Evolutionary conservation across 2,888 invertebrate genomes (phyloP), one percentile per base, ranked within the genome.

Genomic region (Volucella bombylans): DNA sequence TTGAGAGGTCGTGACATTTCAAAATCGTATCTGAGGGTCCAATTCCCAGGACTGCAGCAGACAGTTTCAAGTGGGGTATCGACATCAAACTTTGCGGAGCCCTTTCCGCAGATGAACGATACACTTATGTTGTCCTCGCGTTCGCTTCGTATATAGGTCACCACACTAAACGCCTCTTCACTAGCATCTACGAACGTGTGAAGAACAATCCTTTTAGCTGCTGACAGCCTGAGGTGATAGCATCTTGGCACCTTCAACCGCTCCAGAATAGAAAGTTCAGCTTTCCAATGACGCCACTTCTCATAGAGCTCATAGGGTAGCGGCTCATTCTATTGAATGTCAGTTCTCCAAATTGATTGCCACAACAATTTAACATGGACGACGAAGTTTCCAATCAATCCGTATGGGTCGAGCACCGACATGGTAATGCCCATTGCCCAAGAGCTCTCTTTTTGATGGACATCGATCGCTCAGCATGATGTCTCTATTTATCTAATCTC

Each of bases 231-330:
- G 8, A 11, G 4, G 23, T 49, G n/a, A 23, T 62, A 47, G 11
- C 62, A 62, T 62, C 62, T 45, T 15, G 47, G n/a, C n/a, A n/a
- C n/a, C n/a, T n/a, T n/a, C n/a, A n/a, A n/a, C n/a, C n/a, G n/a
- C n/a, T n/a, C n/a, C n/a, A n/a, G n/a, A 4, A 9, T 61, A 10
- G 61, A 43, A 39, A 61, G 61, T 18, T 61, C 43, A n/a, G 12
- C 41, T 18, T 14, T 69, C 57, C 57, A 57, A 1, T 14, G 9
- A 15, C 47, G 43, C 57, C 55, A 69, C 14, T 18, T 55, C 14
- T 57, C 69, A 47, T 38, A 69, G 12, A 69, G 1, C 2, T 69
- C 69, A 1, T 41, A 1, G 6, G 65, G 65, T 18, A 67, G 41
- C 23, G 50, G 64, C 8, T 49, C 15, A 10, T 64, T 49, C 64